Conservation (phyloP, 2,797 vertebrate genomes). For the Muscicapa comitata region DNA sequence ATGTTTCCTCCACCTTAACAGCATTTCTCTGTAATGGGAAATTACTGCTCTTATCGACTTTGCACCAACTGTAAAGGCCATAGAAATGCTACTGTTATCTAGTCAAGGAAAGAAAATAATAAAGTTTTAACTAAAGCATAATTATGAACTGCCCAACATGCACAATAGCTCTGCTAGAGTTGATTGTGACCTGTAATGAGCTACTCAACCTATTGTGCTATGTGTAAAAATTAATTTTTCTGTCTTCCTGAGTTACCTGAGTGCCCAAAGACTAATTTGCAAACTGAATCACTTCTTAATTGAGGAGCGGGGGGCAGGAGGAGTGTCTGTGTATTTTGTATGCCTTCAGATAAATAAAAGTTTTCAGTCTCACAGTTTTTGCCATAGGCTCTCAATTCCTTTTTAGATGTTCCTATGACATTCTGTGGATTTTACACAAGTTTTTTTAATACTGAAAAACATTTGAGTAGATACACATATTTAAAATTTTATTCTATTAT, state of each 20-base stretch:
- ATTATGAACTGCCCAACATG: not conserved
- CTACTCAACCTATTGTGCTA: not conserved
- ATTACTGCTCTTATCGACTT: not conserved
- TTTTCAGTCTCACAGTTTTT: not conserved
- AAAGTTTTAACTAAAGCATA: not conserved
- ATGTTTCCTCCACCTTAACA: not conserved
- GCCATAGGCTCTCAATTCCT: not conserved
- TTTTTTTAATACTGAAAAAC: not conserved
- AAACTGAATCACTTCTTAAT: not conserved
- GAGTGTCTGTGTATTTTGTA: not conserved
- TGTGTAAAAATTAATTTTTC: not conserved
- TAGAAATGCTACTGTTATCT: not conserved
- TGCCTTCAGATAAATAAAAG: not conserved
- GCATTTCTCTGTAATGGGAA: not conserved
- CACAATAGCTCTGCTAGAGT: not conserved
- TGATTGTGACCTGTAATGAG: not conserved
- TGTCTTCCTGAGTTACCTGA: not conserved
- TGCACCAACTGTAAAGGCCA: fast-evolving
- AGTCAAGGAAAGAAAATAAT: not conserved
- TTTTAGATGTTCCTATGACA: not conserved
- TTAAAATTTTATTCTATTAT: not conserved
- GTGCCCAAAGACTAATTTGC: not conserved
- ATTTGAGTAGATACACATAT: not conserved
- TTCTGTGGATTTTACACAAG: not conserved
- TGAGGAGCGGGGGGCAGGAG: fast-evolving